A percentile compares a stretch with the other conserved stretches of the same genome.
These are phyloP conservation scores for Sclerodermus sp. DNA, from an alignment of 2,888 invertebrate genomes.

Conservation along the genomic window DNA sequence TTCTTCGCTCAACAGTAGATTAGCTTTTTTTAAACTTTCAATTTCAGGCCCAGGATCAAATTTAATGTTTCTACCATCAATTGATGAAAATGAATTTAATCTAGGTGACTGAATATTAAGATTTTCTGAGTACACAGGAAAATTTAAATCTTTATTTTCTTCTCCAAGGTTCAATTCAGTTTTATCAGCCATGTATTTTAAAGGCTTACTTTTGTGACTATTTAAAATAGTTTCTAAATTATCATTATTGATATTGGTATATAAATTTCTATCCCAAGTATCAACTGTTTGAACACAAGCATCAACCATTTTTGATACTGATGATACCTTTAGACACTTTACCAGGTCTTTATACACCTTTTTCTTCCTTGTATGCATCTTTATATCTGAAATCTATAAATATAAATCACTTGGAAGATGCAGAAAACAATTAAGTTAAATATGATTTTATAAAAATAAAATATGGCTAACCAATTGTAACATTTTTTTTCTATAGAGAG, in stretches of 20 bases:
- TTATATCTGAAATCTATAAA: constrained; percentile 42
- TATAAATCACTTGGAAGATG: constrained; percentile 4
- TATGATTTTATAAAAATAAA: constrained; percentile 2
- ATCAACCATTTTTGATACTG: constrained; percentile 30
- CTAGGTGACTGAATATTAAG: too few relatives aligned
- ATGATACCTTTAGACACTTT: constrained; percentile 32
- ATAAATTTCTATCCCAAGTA: constrained; percentile 9
- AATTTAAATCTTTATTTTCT: too few relatives aligned
- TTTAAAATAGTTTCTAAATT: too few relatives aligned
- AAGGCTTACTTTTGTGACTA: too few relatives aligned
- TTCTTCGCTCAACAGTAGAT: constrained; percentile 23
- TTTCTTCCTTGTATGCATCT: constrained; percentile 33
- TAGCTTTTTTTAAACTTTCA: not conserved
- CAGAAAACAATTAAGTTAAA: too few relatives aligned
- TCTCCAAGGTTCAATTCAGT: too few relatives aligned
- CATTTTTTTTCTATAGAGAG: constrained; percentile 43
- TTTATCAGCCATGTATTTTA: too few relatives aligned
- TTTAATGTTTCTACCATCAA: too few relatives aligned
- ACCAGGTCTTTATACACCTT: constrained; percentile 39
- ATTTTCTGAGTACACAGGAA: too few relatives aligned
- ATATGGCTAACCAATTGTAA: constrained; percentile 35
- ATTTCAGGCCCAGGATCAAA: too few relatives aligned
- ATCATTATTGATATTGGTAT: too few relatives aligned
- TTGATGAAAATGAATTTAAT: too few relatives aligned
- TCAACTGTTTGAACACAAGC: constrained; percentile 39